These are phyloP conservation scores for Danionella dracula DNA, from an alignment of 2,797 vertebrate genomes.

Conservation along the genomic window DNA sequence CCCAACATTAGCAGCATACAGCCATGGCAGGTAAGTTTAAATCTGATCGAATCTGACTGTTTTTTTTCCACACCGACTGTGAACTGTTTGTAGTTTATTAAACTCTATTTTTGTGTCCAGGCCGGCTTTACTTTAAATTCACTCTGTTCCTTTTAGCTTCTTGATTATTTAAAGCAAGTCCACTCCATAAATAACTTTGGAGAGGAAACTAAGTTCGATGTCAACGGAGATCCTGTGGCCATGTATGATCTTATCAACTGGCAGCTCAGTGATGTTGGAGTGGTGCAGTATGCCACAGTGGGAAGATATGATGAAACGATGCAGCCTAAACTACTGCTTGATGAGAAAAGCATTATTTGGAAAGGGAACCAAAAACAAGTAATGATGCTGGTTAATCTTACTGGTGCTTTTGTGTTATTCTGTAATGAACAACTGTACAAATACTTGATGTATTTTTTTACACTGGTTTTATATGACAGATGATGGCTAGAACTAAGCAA, in stretches of 20 bases:
- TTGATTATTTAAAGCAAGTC: slow-evolving; percentile 68
- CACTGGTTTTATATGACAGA: too few relatives aligned
- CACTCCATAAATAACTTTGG: slow-evolving; percentile 61
- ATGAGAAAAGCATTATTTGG: slow-evolving; percentile 64
- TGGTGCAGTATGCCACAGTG: slow-evolving; percentile 63
- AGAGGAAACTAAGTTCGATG: slow-evolving; percentile 72
- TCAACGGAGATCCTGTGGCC: slow-evolving; percentile 70
- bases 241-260: slow-evolving; percentile 76
- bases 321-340: slow-evolving; percentile 60
- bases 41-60: background rate
- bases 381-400: slow-evolving; percentile 27
- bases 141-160: slow-evolving; percentile 53
- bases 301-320: slow-evolving; percentile 68
- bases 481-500: too few relatives aligned
- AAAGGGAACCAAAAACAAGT: slow-evolving; percentile 66
- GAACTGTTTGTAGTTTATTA: background rate
- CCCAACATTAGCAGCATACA: slow-evolving; percentile 55
- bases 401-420: background rate
- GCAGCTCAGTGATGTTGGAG: slow-evolving; percentile 57
- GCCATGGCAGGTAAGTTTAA: slow-evolving; percentile 66
- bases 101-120: background rate
- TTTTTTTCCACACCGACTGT: background rate
- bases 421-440: too few relatives aligned
- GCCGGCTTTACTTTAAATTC: background rate
- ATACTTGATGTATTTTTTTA: too few relatives aligned